Evolutionary conservation across 2,888 invertebrate genomes (phyloP), one percentile per base, ranked within the genome.

Genomic region (Apoda limacodes): DNA sequence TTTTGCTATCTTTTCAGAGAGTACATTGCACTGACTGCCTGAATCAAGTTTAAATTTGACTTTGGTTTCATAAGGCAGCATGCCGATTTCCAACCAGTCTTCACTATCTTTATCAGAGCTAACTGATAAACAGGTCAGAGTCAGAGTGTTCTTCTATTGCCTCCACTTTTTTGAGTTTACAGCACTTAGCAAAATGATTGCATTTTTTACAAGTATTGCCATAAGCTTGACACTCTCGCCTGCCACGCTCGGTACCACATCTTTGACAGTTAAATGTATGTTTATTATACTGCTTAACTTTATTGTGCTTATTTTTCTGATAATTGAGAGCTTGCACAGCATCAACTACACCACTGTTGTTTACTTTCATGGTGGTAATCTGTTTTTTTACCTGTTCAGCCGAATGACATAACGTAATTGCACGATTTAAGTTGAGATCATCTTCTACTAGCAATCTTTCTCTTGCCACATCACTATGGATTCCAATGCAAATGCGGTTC

Each of bases 391-490:
- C 17, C 7, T 17, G 17, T 17, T 17, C 17, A 6, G 7, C 17
- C 7, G 17, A 17, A 17, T 7, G 17, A 17, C 17, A 17, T 17
- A 17, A 6, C 5, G 5, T 7, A 17, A 17, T 17, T 17, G 17
- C 7, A 6, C 7, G 5, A 6, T 17, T 5, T 17, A 17, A 7
- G 17, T 7, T 17, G 7, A 22, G 28, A 22, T 28, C 22, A 12
- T 9, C 22, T 22, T 22, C 22, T 22, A 13, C 22, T 4, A 28
- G 22, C 13, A 22, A 22, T 22, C 14, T 28, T 9, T 28, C 28
- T 22, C 22, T 28, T 10, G 14, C 9, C n/a, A 20, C 22, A 14
- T 28, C 22, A 15, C 28, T 28, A 10, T 22, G 9, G 13, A 15
- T 28, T 22, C 28, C 28, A 9, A 28, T 7, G n/a, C n/a, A n/a